These are phyloP conservation scores for Lordiphosa collinella DNA, from an alignment of 1,140 invertebrate species.

Conservation along the genomic window DNA sequence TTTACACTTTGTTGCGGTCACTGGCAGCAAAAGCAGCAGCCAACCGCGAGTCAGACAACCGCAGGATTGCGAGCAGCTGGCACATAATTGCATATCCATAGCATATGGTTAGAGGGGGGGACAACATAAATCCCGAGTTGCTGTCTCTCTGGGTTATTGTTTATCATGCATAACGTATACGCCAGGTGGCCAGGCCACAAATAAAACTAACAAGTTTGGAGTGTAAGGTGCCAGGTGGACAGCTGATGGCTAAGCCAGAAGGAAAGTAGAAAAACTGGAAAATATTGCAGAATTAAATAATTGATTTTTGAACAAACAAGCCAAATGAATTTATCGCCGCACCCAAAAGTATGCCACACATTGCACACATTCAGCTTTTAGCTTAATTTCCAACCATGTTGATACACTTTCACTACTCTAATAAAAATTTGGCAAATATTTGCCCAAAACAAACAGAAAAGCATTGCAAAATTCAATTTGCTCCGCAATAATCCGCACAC, in stretches of 20 bases:
- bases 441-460: constrained; percentile 7
- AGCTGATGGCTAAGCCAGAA: neutral
- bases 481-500: constrained; percentile 30
- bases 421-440: constrained; percentile 17
- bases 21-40: constrained; percentile 3
- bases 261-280: neutral
- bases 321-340: no score
- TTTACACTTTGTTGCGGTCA: constrained; percentile 46
- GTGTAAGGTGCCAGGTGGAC: constrained; percentile 8
- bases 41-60: constrained; percentile 44
- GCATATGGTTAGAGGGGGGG: constrained; percentile 21
- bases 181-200: constrained; percentile 47
- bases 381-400: constrained; percentile 12
- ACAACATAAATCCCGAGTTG: constrained; percentile 58
- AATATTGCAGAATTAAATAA: no score
- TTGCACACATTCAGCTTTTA: no score
- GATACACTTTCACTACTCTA: constrained; percentile 12
- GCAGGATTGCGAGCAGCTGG: constrained; percentile 43
- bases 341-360: no score
- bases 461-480: constrained; percentile 59
- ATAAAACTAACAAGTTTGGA: constrained; percentile 60
- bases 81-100: constrained; percentile 49
- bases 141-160: constrained; percentile 67
- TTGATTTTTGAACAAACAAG: no score
- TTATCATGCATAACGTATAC: constrained; percentile 62